These are phyloP conservation scores for Odocoileus virginianus DNA, from an alignment of 2,113 vertebrate species.

Conservation along the genomic window DNA sequence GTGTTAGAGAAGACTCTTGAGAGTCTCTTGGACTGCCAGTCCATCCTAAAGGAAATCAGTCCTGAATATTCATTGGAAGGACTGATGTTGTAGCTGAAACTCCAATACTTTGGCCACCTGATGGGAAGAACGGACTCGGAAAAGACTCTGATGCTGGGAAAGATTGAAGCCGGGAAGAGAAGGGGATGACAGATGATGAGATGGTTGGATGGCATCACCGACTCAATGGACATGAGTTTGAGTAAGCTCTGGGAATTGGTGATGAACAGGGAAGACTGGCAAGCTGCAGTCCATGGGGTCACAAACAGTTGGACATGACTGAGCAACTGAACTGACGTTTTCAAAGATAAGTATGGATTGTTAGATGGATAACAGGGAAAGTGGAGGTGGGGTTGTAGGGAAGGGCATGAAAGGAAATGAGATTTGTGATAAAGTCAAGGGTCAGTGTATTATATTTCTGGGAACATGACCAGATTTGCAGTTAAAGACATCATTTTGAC, in stretches of 20 bases:
- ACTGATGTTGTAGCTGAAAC: not conserved
- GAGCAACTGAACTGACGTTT: not conserved
- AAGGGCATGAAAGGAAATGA: not conserved
- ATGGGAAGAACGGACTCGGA: not conserved
- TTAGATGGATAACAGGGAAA: not conserved
- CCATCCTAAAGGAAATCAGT: not conserved
- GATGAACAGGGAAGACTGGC: not conserved
- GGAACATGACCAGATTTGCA: not conserved
- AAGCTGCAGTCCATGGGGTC: not conserved
- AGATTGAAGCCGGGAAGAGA: not conserved
- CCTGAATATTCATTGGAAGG: not conserved
- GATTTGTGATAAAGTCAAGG: not conserved
- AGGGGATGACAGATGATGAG: not conserved
- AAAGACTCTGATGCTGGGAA: not conserved
- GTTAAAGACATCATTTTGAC: not conserved
- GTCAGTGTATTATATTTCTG: not conserved
- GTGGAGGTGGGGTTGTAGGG: not conserved
- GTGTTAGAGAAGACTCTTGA: not conserved
- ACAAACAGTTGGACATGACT: fast-evolving
- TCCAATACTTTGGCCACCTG: not conserved
- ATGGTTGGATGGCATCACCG: not conserved
- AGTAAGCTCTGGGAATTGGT: not conserved
- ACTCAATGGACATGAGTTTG: not conserved
- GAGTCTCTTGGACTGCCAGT: not conserved
- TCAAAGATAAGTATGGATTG: not conserved